These are phyloP conservation scores for Conchocele bisecta DNA, from an alignment of 2,888 invertebrate genomes.

Conservation along the genomic window DNA sequence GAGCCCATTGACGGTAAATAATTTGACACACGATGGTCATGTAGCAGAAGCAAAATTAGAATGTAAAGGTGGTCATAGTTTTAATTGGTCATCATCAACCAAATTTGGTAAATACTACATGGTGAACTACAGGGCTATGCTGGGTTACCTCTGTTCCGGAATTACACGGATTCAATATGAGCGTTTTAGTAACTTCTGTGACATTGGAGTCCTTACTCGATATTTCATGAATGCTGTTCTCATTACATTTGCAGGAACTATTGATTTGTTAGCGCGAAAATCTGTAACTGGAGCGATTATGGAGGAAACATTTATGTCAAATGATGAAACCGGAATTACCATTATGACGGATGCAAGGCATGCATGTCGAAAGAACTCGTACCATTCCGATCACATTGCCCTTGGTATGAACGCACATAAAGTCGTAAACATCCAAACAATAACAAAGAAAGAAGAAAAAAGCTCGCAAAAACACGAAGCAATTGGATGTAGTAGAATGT, in stretches of 20 bases:
- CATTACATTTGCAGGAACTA: neutral
- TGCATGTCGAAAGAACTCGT: slow-evolving; percentile 11
- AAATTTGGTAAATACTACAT: slow-evolving; percentile 9
- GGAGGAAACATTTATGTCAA: neutral
- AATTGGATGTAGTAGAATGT: slow-evolving; percentile 3
- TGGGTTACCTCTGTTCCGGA: slow-evolving; percentile 12
- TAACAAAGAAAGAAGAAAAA: slow-evolving; percentile 7
- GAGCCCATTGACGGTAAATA: neutral
- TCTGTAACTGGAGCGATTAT: neutral
- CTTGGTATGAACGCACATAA: neutral
- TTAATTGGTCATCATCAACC: slow-evolving; percentile 13
- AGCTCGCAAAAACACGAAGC: neutral
- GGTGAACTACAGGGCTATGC: slow-evolving; percentile 2
- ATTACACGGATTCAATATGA: slow-evolving; percentile 24
- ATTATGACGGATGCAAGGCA: slow-evolving; percentile 30
- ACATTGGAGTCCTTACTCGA: neutral
- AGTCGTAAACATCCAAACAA: slow-evolving; percentile 4
- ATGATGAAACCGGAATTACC: slow-evolving; percentile 8
- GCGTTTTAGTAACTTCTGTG: slow-evolving; percentile 12
- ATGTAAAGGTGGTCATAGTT: neutral
- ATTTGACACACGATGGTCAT: neutral
- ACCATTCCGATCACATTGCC: neutral
- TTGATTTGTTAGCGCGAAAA: no score
- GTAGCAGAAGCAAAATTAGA: neutral
- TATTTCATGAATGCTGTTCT: neutral